Conservation (phyloP, 2,888 invertebrate genomes). For the Stramonita haemastoma region DNA sequence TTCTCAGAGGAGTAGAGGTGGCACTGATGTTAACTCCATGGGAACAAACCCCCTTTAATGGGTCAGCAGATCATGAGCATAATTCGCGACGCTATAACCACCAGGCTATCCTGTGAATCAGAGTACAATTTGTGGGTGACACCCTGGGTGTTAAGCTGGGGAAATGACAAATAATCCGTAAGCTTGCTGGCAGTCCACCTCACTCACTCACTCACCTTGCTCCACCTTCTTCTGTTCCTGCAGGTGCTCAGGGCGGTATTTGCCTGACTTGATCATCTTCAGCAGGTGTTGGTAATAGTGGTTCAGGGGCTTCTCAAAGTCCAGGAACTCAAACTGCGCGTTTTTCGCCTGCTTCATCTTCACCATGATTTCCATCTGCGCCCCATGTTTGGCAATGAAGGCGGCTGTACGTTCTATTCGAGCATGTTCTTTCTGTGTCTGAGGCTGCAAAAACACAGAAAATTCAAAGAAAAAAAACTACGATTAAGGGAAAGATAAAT, state of each 20-base stretch:
- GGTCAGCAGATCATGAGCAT: no score
- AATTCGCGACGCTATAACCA: no score
- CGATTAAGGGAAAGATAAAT: no score
- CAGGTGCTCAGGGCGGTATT: conserved; percentile 66
- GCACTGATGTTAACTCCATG: no score
- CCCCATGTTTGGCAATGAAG: conserved; percentile 86
- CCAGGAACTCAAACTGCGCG: conserved; percentile 94
- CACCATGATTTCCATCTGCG: conserved; percentile 98
- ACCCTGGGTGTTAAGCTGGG: no score
- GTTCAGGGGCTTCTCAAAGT: conserved; percentile 89
- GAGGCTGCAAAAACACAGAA: conserved; percentile 83
- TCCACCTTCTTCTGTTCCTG: conserved; percentile 47
- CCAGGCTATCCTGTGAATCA: no score
- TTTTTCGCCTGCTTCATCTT: conserved; percentile 98
- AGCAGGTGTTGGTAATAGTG: conserved; percentile 89
- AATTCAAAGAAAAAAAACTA: not conserved
- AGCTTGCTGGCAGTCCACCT: not conserved
- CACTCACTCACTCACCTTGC: not conserved
- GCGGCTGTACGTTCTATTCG: conserved; percentile 92
- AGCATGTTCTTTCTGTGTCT: conserved; percentile 90
- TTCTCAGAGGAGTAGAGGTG: no score
- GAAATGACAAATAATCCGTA: no score
- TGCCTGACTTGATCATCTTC: conserved; percentile 73
- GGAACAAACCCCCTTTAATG: no score
- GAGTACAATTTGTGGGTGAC: no score